Percentiles rank a stretch among this genome's conserved stretches.
These are phyloP conservation scores for Scaeva pyrastri DNA, from an alignment of 2,888 invertebrate genomes.

Conservation along the genomic window DNA sequence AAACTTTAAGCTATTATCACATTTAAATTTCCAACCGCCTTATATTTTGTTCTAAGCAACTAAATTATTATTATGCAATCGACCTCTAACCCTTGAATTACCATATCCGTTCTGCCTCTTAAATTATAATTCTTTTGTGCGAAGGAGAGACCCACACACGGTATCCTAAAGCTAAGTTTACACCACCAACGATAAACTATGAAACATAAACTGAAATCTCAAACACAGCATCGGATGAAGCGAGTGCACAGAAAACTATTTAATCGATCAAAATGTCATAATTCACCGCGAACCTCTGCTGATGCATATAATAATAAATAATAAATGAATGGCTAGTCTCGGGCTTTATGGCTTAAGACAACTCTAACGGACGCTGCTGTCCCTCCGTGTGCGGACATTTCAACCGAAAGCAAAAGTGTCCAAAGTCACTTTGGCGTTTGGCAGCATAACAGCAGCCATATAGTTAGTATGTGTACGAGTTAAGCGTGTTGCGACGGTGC, in stretches of 20 bases:
- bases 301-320: constrained; percentile 16
- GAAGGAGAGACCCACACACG: constrained; percentile 13
- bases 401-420: constrained; percentile 63
- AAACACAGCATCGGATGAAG: constrained; percentile 26
- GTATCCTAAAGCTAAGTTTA: neutral
- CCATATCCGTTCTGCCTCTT: constrained; percentile 67
- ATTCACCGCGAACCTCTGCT: constrained; percentile 59
- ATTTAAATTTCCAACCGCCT: constrained; percentile 8
- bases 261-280: constrained; percentile 75
- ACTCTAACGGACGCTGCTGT: constrained; percentile 4
- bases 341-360: neutral
- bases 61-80: constrained; percentile 61
- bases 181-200: constrained; percentile 3
- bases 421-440: constrained; percentile 32
- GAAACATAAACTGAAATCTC: neutral
- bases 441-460: neutral
- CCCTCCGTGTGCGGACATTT: constrained; percentile 42
- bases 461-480: too few species aligned
- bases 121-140: constrained; percentile 44
- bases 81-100: constrained; percentile 70
- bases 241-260: constrained; percentile 46
- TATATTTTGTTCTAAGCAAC: constrained; percentile 44
- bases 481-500: too few species aligned
- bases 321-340: neutral
- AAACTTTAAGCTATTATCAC: constrained; percentile 2